Conservation (phyloP, 2,888 invertebrate species). For the Meiosimyza decipiens region DNA sequence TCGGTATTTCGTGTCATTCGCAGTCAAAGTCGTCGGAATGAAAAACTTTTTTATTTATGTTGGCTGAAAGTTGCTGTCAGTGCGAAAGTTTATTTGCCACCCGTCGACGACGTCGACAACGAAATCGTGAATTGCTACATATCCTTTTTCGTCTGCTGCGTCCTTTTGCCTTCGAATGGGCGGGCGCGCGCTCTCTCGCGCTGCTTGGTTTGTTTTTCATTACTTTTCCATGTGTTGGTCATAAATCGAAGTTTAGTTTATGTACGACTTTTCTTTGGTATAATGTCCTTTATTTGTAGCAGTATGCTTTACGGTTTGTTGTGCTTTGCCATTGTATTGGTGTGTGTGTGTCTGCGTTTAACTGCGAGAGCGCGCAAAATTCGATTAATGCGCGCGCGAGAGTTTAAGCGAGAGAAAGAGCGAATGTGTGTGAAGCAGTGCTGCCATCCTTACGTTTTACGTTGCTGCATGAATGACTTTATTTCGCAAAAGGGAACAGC, state of each 20-base stretch:
- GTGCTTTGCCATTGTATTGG: slow-evolving; percentile 52
- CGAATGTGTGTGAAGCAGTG: slow-evolving; percentile 16
- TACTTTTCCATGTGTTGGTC: slow-evolving; percentile 60
- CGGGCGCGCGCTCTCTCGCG: slow-evolving; percentile 19
- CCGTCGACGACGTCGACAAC: slow-evolving; percentile 47
- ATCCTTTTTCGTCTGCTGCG: slow-evolving; percentile 42
- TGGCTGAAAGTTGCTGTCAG: slow-evolving; percentile 60
- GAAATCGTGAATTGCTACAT: slow-evolving; percentile 33
- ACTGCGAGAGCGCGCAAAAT: slow-evolving; percentile 35
- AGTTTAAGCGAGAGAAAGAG: slow-evolving; percentile 4
- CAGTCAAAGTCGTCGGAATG: slow-evolving; percentile 65
- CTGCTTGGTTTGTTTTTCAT: slow-evolving; percentile 31
- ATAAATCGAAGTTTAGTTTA: slow-evolving; percentile 65
- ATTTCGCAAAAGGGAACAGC: too few species aligned
- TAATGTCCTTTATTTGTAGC: slow-evolving; percentile 35
- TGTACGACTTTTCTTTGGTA: slow-evolving; percentile 44
- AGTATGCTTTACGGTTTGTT: slow-evolving; percentile 65
- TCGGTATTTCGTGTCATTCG: slow-evolving; percentile 61
- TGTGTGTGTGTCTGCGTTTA: slow-evolving; percentile 40
- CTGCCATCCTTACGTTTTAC: slow-evolving; percentile 4
- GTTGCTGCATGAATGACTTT: neutral
- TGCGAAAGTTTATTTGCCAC: slow-evolving; percentile 60
- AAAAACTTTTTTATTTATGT: slow-evolving; percentile 68
- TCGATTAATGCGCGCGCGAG: slow-evolving; percentile 14
- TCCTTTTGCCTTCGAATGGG: slow-evolving; percentile 42